Conservation (phyloP, 2,797 vertebrate genomes). For the Pseudochromis fuscus region DNA sequence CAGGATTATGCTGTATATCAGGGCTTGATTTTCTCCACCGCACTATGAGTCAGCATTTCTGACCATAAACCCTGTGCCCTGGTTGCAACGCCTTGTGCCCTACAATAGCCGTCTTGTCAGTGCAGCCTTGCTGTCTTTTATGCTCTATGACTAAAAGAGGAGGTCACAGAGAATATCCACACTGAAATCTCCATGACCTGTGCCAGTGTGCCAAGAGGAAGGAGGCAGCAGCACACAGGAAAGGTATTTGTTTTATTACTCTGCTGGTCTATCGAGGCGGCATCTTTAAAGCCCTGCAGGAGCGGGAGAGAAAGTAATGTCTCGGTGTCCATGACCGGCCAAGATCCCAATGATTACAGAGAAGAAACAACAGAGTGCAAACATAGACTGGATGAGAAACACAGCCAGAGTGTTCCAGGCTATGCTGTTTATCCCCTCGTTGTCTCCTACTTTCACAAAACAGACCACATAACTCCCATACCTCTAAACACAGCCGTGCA, state of each 20-base stretch:
- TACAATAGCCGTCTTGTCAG: slow-evolving; percentile 54
- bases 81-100: slow-evolving; percentile 34
- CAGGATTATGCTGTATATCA: slow-evolving; percentile 51
- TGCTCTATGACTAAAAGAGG: slow-evolving; percentile 2
- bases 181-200: slow-evolving; percentile 38
- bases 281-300: slow-evolving; percentile 41
- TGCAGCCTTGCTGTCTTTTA: slow-evolving; percentile 10
- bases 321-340: slow-evolving; percentile 38
- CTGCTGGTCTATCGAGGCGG: slow-evolving; percentile 25
- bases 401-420: slow-evolving; percentile 65
- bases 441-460: slow-evolving; percentile 61
- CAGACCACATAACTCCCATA: slow-evolving; percentile 73
- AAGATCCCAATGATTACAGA: slow-evolving; percentile 62
- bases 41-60: slow-evolving; percentile 75
- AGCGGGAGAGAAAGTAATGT: slow-evolving; percentile 41
- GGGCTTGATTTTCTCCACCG: slow-evolving; percentile 35
- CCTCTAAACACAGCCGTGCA: slow-evolving; percentile 54
- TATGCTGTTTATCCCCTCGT: slow-evolving; percentile 73
- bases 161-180: slow-evolving; percentile 22
- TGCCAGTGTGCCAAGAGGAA: slow-evolving; percentile 36
- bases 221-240: slow-evolving; percentile 20
- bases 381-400: slow-evolving; percentile 46
- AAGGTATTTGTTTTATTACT: slow-evolving; percentile 61
- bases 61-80: slow-evolving; percentile 51
- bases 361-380: slow-evolving; percentile 46